Conservation (phyloP, 2,888 invertebrate genomes). For the Drosophila nr. perissopoda region DNA sequence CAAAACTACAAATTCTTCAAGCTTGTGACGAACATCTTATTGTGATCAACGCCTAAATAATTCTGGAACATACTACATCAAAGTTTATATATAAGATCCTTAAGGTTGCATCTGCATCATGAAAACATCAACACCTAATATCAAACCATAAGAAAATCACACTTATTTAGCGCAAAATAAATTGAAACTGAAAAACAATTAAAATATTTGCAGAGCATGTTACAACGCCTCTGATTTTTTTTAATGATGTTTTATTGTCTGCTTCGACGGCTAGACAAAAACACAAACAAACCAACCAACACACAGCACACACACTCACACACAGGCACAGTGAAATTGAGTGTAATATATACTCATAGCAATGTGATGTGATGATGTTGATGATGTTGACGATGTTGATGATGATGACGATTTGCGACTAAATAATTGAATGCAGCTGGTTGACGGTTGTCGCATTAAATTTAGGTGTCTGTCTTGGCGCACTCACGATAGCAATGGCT, state of each 20-base stretch:
- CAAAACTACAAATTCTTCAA: neutral
- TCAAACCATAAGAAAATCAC: too few relatives aligned
- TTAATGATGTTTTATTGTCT: conserved; percentile 80
- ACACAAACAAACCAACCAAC: conserved; percentile 8
- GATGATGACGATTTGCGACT: conserved; percentile 71
- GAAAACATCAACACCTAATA: neutral
- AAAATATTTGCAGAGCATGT: conserved; percentile 77
- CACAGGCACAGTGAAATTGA: conserved; percentile 9
- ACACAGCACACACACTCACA: conserved; percentile 3
- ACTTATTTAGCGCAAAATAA: conserved; percentile 2
- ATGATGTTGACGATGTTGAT: conserved; percentile 54
- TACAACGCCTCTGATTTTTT: conserved; percentile 75
- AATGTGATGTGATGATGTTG: conserved; percentile 62
- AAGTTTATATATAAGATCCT: neutral
- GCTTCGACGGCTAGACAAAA: conserved; percentile 67
- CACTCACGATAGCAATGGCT: conserved; percentile 18
- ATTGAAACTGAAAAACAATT: conserved; percentile 61
- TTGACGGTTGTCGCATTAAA: conserved; percentile 81
- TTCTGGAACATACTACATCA: neutral
- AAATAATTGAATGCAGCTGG: conserved; percentile 84
- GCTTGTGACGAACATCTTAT: rapidly evolving
- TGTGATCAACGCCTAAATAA: neutral
- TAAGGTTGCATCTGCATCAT: neutral
- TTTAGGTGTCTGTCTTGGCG: conserved; percentile 74
- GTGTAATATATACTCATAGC: conserved; percentile 55